These are phyloP conservation scores for Phortica magna DNA, from an alignment of 2,888 invertebrate genomes.

Conservation along the genomic window DNA sequence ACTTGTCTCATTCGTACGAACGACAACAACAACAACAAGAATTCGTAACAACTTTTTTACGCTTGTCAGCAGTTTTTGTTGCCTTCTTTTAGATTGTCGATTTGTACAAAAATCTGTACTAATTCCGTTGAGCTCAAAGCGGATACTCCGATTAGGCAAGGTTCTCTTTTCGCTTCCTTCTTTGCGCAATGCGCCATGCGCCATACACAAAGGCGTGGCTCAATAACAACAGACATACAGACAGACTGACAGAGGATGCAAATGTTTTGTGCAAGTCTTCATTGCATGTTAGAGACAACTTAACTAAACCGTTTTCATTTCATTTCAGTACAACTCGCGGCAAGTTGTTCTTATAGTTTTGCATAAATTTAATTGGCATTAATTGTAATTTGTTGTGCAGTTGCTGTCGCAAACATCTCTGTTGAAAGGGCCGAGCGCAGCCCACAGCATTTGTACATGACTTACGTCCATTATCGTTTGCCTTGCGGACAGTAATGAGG, in stretches of 20 bases:
- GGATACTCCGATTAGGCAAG: constrained; percentile 18
- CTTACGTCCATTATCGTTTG: neutral
- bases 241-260: neutral
- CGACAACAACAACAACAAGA: neutral
- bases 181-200: neutral
- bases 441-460: neutral
- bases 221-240: neutral
- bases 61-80: neutral
- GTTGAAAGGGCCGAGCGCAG: neutral
- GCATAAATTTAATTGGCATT: constrained; percentile 18
- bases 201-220: neutral
- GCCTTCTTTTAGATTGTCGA: neutral
- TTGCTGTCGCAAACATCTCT: neutral
- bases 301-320: neutral
- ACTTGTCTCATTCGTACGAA: constrained; percentile 11
- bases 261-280: neutral
- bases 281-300: neutral
- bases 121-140: neutral
- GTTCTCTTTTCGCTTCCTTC: neutral
- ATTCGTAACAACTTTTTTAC: neutral
- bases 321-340: no score
- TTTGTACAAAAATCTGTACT: constrained; percentile 5
- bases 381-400: neutral
- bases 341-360: neutral
- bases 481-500: constrained; percentile 4